Evolutionary conservation across 1,140 invertebrate species (phyloP).

Genomic region (Pseudomyrmex cubaensis): DNA sequence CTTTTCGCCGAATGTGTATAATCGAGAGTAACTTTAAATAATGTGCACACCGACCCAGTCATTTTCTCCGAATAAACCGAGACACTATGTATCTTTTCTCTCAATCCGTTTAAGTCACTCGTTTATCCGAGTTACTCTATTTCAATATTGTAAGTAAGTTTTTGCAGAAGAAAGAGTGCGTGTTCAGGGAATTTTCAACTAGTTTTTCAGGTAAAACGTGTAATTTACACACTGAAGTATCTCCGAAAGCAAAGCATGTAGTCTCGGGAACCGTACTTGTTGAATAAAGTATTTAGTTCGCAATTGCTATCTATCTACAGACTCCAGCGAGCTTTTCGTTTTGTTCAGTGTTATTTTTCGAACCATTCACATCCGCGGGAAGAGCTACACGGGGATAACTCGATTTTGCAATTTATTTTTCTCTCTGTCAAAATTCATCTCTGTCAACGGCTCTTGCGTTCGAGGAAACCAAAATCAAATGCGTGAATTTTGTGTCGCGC

Average conservation of each 20-base stretch:
- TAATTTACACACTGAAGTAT: background rate
- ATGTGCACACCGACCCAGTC: background rate
- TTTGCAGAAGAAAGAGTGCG: background rate
- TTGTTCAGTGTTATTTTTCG: slow-evolving; percentile 31
- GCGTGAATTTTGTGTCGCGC: slow-evolving; percentile 62
- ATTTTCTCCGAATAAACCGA: slow-evolving; percentile 17
- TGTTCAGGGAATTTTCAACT: background rate
- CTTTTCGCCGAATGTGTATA: slow-evolving; percentile 8
- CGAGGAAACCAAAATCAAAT: slow-evolving; percentile 74
- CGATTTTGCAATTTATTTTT: background rate
- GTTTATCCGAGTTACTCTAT: background rate
- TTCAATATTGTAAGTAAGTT: background rate
- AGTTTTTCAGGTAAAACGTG: background rate
- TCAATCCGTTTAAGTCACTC: background rate
- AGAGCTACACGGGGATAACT: slow-evolving; percentile 41
- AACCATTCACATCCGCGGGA: slow-evolving; percentile 44
- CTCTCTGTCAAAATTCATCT: no score
- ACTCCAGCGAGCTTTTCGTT: slow-evolving; percentile 42
- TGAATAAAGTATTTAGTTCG: slow-evolving; percentile 68
- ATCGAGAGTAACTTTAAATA: slow-evolving; percentile 13
- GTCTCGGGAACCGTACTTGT: slow-evolving; percentile 54
- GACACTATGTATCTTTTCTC: background rate
- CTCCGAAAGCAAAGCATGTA: slow-evolving; percentile 3
- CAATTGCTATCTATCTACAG: slow-evolving; percentile 82
- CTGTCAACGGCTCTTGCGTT: slow-evolving; percentile 27